Percentiles rank a stretch among this genome's conserved stretches.
Conservation (phyloP, 2,797 vertebrate genomes). For the Spheniscus humboldti region DNA sequence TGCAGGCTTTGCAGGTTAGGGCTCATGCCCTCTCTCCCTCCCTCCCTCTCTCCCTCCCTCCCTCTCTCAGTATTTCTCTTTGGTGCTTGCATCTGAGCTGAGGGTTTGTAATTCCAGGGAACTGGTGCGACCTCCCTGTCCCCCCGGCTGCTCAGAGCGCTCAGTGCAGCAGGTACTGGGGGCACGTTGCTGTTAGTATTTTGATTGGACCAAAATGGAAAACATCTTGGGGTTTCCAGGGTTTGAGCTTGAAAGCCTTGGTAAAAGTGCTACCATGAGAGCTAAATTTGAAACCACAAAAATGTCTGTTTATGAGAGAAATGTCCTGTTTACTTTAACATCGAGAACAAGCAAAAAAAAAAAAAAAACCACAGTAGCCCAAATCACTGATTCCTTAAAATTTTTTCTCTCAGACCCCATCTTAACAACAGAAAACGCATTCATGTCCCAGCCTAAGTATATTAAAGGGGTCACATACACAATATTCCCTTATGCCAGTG, state of each 20-base stretch:
- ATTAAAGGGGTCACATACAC: not conserved
- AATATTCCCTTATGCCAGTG: not conserved
- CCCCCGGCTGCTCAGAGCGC: not conserved
- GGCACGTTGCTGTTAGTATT: not conserved
- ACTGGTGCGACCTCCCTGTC: not conserved
- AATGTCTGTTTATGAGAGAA: not conserved
- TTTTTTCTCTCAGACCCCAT: not conserved
- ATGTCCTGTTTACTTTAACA: not conserved
- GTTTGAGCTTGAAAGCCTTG: not conserved
- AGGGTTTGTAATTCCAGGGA: not conserved
- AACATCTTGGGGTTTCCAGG: not conserved
- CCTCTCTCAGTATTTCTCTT: not conserved
- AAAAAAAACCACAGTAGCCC: not conserved
- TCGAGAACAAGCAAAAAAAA: not conserved
- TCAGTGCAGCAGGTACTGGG: not conserved
- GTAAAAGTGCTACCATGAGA: not conserved
- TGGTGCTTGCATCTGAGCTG: not conserved
- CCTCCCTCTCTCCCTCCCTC: not conserved
- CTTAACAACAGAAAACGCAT: not conserved
- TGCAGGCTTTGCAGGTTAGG: not conserved
- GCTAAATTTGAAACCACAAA: not conserved
- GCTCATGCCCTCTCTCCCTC: not conserved
- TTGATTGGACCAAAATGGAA: not conserved
- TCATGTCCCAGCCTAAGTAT: not conserved
- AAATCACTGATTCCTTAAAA: not conserved